Conservation (phyloP, 2,797 vertebrate genomes). For the Hirundo rustica region DNA sequence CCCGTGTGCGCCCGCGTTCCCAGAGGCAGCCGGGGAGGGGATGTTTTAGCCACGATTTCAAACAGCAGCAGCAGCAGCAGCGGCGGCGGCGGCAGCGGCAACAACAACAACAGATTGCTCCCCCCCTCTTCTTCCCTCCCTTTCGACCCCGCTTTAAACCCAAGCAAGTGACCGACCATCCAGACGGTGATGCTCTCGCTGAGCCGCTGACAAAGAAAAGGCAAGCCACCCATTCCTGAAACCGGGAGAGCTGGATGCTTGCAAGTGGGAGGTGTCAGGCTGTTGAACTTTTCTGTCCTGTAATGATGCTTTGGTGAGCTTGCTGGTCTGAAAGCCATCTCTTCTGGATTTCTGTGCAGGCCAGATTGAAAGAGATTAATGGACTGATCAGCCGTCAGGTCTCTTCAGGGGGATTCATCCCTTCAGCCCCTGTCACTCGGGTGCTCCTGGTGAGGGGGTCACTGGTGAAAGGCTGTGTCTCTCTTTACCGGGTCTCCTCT, state of each 20-base stretch:
- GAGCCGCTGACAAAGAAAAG: slow-evolving; percentile 5
- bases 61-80: background rate
- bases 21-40: background rate
- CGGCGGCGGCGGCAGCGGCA: background rate
- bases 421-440: background rate
- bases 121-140: background rate
- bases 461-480: background rate
- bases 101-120: background rate
- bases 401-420: background rate
- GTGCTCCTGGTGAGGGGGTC: background rate
- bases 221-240: background rate
- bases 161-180: background rate
- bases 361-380: background rate
- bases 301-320: background rate
- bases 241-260: background rate
- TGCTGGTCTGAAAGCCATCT: background rate
- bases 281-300: slow-evolving; percentile 27
- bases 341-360: background rate
- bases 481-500: background rate
- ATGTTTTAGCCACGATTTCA: background rate
- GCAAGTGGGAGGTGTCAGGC: background rate
- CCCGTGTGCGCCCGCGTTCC: background rate
- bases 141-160: slow-evolving; percentile 6
- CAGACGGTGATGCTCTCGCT: background rate
- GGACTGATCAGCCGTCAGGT: slow-evolving; percentile 1